Percentiles rank a stretch among this genome's conserved stretches.
Evolutionary conservation across 1,140 invertebrate genomes (phyloP).

Genomic region (Alviniconcha marisindica): DNA sequence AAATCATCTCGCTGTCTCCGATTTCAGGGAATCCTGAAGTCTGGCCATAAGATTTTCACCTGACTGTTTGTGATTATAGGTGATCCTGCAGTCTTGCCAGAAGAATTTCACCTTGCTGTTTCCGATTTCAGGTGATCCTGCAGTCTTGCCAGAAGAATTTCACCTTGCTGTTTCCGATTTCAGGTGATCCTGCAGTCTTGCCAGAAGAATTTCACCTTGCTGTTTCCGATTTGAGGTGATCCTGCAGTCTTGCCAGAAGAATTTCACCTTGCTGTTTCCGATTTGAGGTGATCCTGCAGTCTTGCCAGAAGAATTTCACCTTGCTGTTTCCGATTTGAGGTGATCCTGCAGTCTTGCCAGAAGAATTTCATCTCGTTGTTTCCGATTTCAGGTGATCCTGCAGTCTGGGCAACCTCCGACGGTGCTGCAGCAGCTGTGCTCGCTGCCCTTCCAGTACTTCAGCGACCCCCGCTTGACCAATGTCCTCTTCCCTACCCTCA

Average conservation of each 20-base stretch:
- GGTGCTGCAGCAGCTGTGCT: conserved; percentile 93
- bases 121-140: conserved; percentile 81
- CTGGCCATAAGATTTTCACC: conserved; percentile 82
- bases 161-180: background rate
- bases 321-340: conserved; percentile 76
- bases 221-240: conserved; percentile 79
- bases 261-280: background rate
- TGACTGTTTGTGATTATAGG: conserved; percentile 75
- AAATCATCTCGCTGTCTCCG: background rate
- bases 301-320: conserved; percentile 81
- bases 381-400: conserved; percentile 82
- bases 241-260: conserved; percentile 87
- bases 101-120: background rate
- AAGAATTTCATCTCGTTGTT: background rate
- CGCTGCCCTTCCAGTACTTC: conserved; percentile 92
- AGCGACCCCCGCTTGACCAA: conserved; percentile 85
- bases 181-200: conserved; percentile 88
- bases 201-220: conserved; percentile 75
- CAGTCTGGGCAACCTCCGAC: conserved; percentile 89
- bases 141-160: conserved; percentile 87
- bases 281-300: conserved; percentile 85
- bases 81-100: conserved; percentile 87
- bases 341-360: conserved; percentile 83
- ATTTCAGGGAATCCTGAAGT: conserved; percentile 85
- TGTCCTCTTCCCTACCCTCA: conserved; percentile 91